These are phyloP conservation scores for Drosophila aff. DNA, from an alignment of 1,140 invertebrate species.

Conservation along the genomic window DNA sequence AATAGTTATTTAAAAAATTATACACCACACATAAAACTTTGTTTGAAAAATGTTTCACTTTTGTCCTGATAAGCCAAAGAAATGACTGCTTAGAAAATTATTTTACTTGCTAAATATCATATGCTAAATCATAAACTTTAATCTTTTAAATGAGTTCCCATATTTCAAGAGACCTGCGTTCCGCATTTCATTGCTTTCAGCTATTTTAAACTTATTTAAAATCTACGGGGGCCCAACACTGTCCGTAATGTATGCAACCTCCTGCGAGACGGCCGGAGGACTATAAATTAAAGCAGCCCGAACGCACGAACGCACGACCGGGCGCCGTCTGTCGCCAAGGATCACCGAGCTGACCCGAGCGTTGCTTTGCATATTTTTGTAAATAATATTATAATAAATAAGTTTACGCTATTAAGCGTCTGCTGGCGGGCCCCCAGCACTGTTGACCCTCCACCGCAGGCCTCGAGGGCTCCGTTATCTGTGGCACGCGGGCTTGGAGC, in stretches of 20 bases:
- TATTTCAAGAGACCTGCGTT: background rate
- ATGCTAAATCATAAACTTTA: background rate
- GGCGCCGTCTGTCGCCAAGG: slow-evolving; percentile 62
- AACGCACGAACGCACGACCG: slow-evolving; percentile 26
- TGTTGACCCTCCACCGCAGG: slow-evolving; percentile 41
- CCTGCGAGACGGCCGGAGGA: slow-evolving; percentile 57
- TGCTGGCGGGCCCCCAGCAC: slow-evolving; percentile 56
- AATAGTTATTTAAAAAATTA: background rate
- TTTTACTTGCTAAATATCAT: background rate
- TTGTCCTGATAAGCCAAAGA: too few relatives aligned
- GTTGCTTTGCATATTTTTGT: slow-evolving; percentile 66
- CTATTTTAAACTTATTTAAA: slow-evolving; percentile 12
- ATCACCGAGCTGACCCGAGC: slow-evolving; percentile 40
- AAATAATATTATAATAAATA: slow-evolving; percentile 83
- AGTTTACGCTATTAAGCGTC: slow-evolving; percentile 76
- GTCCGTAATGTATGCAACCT: slow-evolving; percentile 72
- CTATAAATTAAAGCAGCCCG: slow-evolving; percentile 69
- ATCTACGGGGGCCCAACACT: slow-evolving; percentile 14
- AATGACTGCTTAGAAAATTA: background rate
- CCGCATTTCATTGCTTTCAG: background rate
- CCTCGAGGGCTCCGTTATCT: slow-evolving; percentile 61
- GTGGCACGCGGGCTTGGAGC: slow-evolving; percentile 44
- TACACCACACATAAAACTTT: too few relatives aligned
- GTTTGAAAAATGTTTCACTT: too few relatives aligned
- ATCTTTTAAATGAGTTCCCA: too few relatives aligned